phyloP scores from a whole-genome alignment of 1,140 invertebrate species.

The Hydropsyche tenuis region DNA sequence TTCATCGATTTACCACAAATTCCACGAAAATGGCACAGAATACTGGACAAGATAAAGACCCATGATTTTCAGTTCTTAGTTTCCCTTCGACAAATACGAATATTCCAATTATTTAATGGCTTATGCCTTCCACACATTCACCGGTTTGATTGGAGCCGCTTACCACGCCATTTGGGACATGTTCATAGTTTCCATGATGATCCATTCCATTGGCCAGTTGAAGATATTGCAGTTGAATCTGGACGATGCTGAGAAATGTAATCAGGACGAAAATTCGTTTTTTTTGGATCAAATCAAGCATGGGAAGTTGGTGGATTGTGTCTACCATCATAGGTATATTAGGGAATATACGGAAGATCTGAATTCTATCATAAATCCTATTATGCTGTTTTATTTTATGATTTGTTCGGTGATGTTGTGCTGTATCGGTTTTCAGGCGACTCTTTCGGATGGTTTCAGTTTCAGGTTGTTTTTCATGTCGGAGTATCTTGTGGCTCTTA shows the following conservation, averaged over 20 bases:
- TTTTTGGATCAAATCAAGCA: constrained; percentile 33
- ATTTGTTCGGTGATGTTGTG: constrained; percentile 53
- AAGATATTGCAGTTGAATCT: constrained; percentile 45
- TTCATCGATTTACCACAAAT: constrained; percentile 41
- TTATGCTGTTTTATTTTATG: constrained; percentile 55
- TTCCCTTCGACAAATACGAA: constrained; percentile 49
- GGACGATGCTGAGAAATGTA: too few relatives aligned
- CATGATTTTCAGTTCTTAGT: constrained; percentile 51
- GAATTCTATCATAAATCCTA: constrained; percentile 50
- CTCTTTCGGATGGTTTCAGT: constrained; percentile 52
- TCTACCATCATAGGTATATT: constrained; percentile 49
- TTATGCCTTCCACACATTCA: constrained; percentile 43
- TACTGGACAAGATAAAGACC: constrained; percentile 42
- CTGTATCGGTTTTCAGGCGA: constrained; percentile 53
- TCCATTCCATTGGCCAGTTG: constrained; percentile 48
- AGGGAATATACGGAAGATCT: constrained; percentile 50
- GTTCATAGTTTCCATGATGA: constrained; percentile 48
- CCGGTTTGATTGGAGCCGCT: constrained; percentile 43
- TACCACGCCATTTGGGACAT: constrained; percentile 49
- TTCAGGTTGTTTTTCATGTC: constrained; percentile 51
- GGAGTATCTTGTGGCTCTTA: constrained; percentile 53
- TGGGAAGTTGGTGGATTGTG: constrained; percentile 44
- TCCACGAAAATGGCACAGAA: constrained; percentile 45
- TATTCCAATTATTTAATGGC: constrained; percentile 39
- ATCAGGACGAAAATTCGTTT: constrained; percentile 15